Evolutionary conservation across 1,140 invertebrate genomes (phyloP), one percentile per base, ranked within the genome.

Genomic region (Drosophila ambigua): DNA sequence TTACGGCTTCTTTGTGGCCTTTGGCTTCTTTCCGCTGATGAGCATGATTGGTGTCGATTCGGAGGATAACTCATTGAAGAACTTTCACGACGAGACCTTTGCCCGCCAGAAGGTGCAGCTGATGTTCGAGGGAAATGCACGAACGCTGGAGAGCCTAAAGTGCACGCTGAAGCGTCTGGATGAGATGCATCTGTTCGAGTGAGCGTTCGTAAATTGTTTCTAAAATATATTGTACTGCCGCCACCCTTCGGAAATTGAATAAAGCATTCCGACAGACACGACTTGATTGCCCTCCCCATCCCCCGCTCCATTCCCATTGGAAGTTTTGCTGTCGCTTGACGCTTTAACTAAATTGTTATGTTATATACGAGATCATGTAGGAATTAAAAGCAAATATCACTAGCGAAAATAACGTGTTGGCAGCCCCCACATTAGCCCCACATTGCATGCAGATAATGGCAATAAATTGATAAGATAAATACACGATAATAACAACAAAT

Each of bases 1-100:
- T 6, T 91, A 90, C 57, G 90, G 88, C 0, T 90, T 91, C 45
- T 90, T 91, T 67, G 83, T 91, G 7, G 79, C 85, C 43, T 91
- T 90, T 5, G 82, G 79, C 5, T 91, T 91, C 41, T 88, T 91
- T 24, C 90, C 90, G 1, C 55, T 91, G 15, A 91, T 91, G 83
- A 89, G 82, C 53, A 91, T 91, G 90, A 77, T 77, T 39, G 77
- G 75, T 5, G 57, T 72, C n/a, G 90, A 90, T 23, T 91, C 90
- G 11, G 79, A 91, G 57, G 90, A 91, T 26, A 90, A 90, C 35
- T 78, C 87, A 1, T 43, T 91, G 31, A 88, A 91, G 50, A 91
- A 90, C 23, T 87, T 91, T 15, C 80, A 91, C 13, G 75, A 91
- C 49, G 80, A 89, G 41, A 54, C 85, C 16, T 91, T 90, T 8